Evolutionary conservation across 2,888 invertebrate genomes (phyloP).

Genomic region (Mimas tiliae): DNA sequence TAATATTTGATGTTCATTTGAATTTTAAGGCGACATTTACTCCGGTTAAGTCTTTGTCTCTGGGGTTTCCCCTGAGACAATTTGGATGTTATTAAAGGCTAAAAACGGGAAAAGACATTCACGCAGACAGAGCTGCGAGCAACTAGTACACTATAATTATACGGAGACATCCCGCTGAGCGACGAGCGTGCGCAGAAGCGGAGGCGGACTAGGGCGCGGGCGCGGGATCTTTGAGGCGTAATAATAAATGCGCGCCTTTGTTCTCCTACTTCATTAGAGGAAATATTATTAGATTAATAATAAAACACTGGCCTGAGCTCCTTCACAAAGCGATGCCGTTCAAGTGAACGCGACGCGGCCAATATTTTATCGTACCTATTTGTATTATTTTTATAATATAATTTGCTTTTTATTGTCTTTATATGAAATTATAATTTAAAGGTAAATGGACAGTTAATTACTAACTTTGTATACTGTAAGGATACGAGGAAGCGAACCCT

Average conservation of each 20-base stretch:
- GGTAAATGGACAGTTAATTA: no score
- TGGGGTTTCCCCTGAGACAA: no score
- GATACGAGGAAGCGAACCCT: no score
- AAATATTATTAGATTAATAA: slow-evolving; percentile 20
- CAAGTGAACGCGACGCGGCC: background rate
- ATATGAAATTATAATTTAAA: no score
- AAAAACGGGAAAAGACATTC: no score
- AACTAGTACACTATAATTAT: no score
- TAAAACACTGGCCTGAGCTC: background rate
- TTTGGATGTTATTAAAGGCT: no score
- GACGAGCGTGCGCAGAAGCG: background rate
- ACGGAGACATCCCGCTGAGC: background rate
- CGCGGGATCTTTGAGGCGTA: background rate
- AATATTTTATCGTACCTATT: background rate
- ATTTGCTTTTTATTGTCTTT: no score
- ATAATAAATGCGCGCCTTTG: slow-evolving; percentile 12
- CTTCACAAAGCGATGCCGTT: background rate
- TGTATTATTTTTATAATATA: no score
- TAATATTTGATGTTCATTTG: background rate
- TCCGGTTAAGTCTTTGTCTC: background rate
- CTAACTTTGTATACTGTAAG: no score
- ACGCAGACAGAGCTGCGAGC: no score
- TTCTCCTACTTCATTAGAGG: slow-evolving; percentile 5
- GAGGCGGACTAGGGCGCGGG: background rate
- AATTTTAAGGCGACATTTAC: background rate